Evolutionary conservation across 2,797 vertebrate species (phyloP), one percentile per base, ranked within the genome.

Genomic region (Tolypeutes matacus): DNA sequence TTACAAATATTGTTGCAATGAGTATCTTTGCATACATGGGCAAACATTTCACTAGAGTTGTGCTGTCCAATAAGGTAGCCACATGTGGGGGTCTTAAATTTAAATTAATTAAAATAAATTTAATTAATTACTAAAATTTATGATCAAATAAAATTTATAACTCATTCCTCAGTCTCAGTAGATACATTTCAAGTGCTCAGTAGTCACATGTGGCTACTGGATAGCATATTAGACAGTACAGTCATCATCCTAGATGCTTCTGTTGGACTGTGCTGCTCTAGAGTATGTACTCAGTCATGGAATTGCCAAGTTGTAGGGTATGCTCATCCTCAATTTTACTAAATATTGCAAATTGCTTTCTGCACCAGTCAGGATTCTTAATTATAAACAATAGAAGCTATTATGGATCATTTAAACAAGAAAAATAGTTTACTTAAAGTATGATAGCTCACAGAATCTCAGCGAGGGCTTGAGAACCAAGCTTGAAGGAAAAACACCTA

Each of bases 381-480:
- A 34, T 46, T 86, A 53, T 75, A 78, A 87, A 53, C 65, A 86
- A 86, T 27, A 72, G 15, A 91, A 89, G 20, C 34, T 34, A 82
- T 56, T 67, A 73, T 27, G 21, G 25, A 29, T 95, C 36, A 91
- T 53, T 82, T 91, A 83, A 75, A 67, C 27, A 62, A 83, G 51
- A 77, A 80, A 93, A 23, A 58, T 69, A 65, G 53, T 17, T 72
- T 67, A 56, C 62, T 83, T n/a, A 42, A 64, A 89, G 12, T 2
- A 93, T 92, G 13, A 56, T 76, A 94, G 23, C n/a, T 92, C 89
- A 70, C 20, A 81, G 92, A 94, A 88, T 56, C 53, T 92, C 17
- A 60, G 34, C 51, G 80, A 86, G 23, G n/a, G 21, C 46, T 84
- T 92, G 23, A 91, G 42, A 94, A 80, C 49, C 60, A 92, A 73